phyloP scores from a whole-genome alignment of 2,888 invertebrate genomes.

The Philaethria dido region DNA sequence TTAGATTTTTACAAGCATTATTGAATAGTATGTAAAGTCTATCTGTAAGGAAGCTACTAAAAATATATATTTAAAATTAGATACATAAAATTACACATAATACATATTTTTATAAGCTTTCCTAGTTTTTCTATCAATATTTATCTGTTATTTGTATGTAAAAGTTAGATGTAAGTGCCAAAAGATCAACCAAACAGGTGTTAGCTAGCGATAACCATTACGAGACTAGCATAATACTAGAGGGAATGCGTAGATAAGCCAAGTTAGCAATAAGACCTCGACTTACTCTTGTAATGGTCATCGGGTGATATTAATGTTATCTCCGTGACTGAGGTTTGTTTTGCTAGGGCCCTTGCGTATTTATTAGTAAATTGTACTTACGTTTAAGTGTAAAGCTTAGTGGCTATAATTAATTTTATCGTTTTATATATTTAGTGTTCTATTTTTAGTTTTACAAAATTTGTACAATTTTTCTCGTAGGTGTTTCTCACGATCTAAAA shows the following conservation, averaged over 20 bases:
- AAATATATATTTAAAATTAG: too few relatives aligned
- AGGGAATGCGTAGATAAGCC: constrained; percentile 50
- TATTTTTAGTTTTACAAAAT: too few relatives aligned
- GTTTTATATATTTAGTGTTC: too few relatives aligned
- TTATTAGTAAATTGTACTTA: constrained; percentile 1
- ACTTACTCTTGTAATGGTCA: constrained; percentile 56
- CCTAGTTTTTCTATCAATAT: background rate
- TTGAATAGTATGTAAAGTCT: too few relatives aligned
- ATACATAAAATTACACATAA: too few relatives aligned
- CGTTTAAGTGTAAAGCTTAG: constrained; percentile 12
- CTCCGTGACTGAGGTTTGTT: constrained; percentile 52
- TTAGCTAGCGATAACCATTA: constrained; percentile 43
- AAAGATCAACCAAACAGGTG: constrained; percentile 44
- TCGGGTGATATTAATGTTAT: constrained; percentile 58
- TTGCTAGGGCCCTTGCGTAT: constrained; percentile 20
- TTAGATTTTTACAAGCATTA: too few relatives aligned
- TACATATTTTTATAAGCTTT: too few relatives aligned
- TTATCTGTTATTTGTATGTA: background rate
- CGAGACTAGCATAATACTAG: constrained; percentile 44
- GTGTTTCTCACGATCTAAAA: too few relatives aligned
- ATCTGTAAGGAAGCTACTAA: too few relatives aligned
- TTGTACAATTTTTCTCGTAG: too few relatives aligned
- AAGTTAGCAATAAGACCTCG: constrained; percentile 55
- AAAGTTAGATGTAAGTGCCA: constrained; percentile 11
- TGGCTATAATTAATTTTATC: background rate